phyloP scores from a whole-genome alignment of 2,797 vertebrate species.

The Pipistrellus nathusii region DNA sequence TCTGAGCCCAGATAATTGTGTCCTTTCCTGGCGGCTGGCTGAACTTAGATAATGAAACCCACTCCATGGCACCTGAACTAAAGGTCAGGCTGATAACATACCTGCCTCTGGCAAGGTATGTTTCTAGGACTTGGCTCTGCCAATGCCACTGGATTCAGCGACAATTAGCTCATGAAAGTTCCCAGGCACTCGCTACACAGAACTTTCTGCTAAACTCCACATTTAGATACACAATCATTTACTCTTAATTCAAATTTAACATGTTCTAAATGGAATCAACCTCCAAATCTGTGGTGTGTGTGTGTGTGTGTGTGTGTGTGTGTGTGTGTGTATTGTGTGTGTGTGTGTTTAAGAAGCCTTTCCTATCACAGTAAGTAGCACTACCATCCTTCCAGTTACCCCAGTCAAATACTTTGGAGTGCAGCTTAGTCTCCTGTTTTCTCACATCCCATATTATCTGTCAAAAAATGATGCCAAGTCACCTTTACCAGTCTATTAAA shows the following conservation, averaged over 20 bases:
- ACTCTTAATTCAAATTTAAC: neutral
- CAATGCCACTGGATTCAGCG: too few species aligned
- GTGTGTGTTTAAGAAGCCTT: neutral
- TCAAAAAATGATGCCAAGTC: constrained; percentile 2
- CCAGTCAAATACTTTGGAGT: neutral
- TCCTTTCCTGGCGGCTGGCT: too few species aligned
- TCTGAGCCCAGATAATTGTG: too few species aligned
- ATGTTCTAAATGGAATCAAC: neutral
- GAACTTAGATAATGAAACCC: too few species aligned
- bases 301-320: too few species aligned
- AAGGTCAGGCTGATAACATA: too few species aligned
- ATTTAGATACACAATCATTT: neutral
- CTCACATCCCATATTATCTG: neutral
- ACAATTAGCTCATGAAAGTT: too few species aligned
- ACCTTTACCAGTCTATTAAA: neutral
- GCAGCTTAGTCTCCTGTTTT: neutral
- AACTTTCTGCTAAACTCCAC: neutral
- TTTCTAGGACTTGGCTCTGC: too few species aligned
- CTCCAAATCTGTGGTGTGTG: neutral
- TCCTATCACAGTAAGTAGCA: neutral
- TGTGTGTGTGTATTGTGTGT: too few species aligned
- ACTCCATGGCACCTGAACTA: too few species aligned
- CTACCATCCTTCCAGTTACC: neutral
- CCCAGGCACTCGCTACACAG: too few species aligned
- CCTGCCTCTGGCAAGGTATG: too few species aligned